phyloP scores from a whole-genome alignment of 2,113 vertebrate genomes.

The Tupaia chinensis region DNA sequence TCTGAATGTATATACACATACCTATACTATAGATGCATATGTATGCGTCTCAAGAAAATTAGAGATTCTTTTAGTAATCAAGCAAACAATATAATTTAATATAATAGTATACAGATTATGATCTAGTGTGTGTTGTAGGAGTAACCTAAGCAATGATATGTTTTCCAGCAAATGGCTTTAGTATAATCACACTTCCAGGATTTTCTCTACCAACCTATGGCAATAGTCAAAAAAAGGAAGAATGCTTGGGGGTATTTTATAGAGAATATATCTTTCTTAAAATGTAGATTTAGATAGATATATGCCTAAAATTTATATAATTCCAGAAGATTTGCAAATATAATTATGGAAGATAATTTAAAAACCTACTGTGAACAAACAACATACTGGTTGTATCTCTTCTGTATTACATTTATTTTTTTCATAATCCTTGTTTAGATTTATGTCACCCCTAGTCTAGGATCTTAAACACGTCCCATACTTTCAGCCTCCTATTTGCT shows the following conservation, averaged over 20 bases:
- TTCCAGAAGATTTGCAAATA: not conserved
- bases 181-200: not conserved
- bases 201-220: not conserved
- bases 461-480: not conserved
- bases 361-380: not conserved
- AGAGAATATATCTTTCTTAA: not conserved
- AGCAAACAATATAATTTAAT: not conserved
- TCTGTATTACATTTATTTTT: not conserved
- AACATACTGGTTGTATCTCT: not conserved
- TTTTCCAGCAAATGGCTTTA: not conserved
- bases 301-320: not conserved
- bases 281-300: not conserved
- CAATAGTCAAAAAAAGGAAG: not conserved
- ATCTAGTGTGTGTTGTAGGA: not conserved
- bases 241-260: not conserved
- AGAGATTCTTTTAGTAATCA: not conserved
- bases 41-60: not conserved
- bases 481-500: not conserved
- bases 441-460: not conserved
- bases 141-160: not conserved
- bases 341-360: no score
- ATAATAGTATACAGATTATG: not conserved
- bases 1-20: no score
- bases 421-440: not conserved
- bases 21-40: not conserved